phyloP scores from a whole-genome alignment of 2,113 vertebrate genomes.

The Oreotrochilus melanogaster region DNA sequence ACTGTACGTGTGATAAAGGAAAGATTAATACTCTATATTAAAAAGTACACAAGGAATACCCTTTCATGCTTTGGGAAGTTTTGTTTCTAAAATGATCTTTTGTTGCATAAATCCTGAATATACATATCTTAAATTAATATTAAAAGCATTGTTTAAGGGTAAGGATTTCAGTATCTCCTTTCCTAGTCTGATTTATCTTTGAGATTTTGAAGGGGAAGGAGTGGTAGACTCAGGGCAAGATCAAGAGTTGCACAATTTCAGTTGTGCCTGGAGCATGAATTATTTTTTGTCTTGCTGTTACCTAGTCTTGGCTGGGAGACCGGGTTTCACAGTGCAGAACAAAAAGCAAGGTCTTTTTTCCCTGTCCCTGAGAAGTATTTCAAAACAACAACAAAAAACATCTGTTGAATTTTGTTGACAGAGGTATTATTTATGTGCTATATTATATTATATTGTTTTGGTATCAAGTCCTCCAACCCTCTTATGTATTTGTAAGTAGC shows the following conservation, averaged over 20 bases:
- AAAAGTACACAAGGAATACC: neutral
- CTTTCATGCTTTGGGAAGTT: neutral
- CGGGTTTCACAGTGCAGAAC: neutral
- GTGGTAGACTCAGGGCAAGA: neutral
- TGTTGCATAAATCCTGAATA: neutral
- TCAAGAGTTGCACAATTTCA: neutral
- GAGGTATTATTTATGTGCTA: accelerated
- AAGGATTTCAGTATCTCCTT: neutral
- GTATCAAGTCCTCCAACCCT: neutral
- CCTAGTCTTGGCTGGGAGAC: neutral
- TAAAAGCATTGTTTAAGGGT: neutral
- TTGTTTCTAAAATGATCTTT: neutral
- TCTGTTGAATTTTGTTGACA: neutral
- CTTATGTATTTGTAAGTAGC: neutral
- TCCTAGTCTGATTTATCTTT: neutral
- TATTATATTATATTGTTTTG: neutral
- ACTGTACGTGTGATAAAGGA: neutral
- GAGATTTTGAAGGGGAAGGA: neutral
- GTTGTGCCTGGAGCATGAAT: neutral
- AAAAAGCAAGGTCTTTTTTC: neutral
- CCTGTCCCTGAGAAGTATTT: neutral
- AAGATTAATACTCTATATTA: neutral
- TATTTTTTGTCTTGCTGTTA: neutral
- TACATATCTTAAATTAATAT: neutral
- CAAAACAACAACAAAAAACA: neutral